Evolutionary conservation across 2,113 vertebrate species (phyloP).

Genomic region (Dicaeum eximium): DNA sequence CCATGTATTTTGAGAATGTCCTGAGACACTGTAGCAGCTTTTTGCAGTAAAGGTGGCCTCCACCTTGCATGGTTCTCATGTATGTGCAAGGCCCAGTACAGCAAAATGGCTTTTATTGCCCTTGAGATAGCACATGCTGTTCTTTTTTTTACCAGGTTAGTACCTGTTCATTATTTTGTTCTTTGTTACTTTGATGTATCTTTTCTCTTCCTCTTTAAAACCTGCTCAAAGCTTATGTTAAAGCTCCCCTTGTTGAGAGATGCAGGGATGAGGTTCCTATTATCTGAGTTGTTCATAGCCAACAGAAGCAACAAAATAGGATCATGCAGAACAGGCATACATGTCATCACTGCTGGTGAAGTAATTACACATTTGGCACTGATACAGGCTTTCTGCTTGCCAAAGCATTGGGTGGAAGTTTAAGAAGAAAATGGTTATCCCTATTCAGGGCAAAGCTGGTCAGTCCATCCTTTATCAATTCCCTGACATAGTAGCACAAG

Average conservation of each 20-base stretch:
- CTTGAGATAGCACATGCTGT: background rate
- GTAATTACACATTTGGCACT: slow-evolving; percentile 64
- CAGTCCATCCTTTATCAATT: slow-evolving; percentile 42
- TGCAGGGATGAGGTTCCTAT: slow-evolving; percentile 27
- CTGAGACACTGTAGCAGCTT: background rate
- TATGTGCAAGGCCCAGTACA: background rate
- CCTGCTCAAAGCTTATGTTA: background rate
- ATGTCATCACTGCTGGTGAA: slow-evolving; percentile 50
- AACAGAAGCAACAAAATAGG: slow-evolving; percentile 33
- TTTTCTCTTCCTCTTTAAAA: background rate
- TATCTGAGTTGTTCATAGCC: slow-evolving; percentile 16
- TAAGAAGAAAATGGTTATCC: slow-evolving; percentile 61
- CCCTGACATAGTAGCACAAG: background rate
- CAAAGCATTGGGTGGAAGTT: slow-evolving; percentile 42
- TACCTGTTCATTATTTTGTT: background rate
- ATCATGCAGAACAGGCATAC: slow-evolving; percentile 27
- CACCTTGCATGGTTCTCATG: background rate
- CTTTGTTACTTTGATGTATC: background rate
- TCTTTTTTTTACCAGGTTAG: background rate
- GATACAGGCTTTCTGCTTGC: slow-evolving; percentile 29
- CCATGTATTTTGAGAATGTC: background rate
- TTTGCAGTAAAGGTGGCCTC: background rate
- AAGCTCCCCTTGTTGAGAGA: slow-evolving; percentile 40
- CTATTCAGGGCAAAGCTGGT: slow-evolving; percentile 20
- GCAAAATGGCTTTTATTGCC: background rate